Percentiles rank a stretch among this genome's conserved stretches.
Conservation (phyloP, 2,888 invertebrate species). For the Himalopsyche japonica region DNA sequence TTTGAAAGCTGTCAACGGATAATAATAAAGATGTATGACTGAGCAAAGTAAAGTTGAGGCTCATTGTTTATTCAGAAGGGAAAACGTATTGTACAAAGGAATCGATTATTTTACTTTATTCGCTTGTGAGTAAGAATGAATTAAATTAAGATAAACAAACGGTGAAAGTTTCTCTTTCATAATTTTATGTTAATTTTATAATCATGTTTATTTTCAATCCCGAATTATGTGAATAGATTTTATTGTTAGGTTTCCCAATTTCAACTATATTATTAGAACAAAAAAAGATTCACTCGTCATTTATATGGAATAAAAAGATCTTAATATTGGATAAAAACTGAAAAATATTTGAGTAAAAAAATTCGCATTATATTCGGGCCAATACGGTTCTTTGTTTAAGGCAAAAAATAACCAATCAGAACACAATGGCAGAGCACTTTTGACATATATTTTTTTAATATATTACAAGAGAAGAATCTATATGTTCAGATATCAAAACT, state of each 20-base stretch:
- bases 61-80: background rate
- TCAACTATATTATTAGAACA: too few species aligned
- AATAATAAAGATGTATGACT: background rate
- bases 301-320: too few species aligned
- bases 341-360: too few species aligned
- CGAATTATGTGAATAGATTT: background rate
- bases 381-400: too few species aligned
- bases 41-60: background rate
- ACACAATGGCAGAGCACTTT: too few species aligned
- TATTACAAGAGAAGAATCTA: too few species aligned
- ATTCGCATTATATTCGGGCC: too few species aligned
- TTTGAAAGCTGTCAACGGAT: background rate
- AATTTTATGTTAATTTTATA: background rate
- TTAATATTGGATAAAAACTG: too few species aligned
- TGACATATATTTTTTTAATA: too few species aligned
- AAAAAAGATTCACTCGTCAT: too few species aligned
- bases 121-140: background rate
- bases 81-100: background rate
- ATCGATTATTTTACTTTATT: background rate
- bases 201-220: background rate
- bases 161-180: background rate
- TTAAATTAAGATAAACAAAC: background rate
- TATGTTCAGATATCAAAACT: too few species aligned
- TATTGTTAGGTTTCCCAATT: background rate
- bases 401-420: too few species aligned